Conservation (phyloP, 2,888 invertebrate genomes). For the Leptarthrus brevirostris region DNA sequence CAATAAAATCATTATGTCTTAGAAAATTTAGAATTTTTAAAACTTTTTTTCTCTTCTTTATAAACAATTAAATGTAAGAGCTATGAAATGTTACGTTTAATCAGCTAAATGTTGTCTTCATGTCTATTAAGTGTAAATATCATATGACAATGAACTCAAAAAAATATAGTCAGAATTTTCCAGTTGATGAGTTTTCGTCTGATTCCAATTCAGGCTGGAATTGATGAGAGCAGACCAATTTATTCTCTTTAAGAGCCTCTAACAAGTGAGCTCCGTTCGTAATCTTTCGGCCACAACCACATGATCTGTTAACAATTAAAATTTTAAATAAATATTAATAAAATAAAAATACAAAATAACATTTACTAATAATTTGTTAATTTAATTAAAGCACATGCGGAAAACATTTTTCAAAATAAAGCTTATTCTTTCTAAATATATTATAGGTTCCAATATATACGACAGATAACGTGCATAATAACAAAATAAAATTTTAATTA, state of each 20-base stretch:
- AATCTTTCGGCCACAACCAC: slow-evolving; percentile 31
- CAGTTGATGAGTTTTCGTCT: background rate
- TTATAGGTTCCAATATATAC: too few relatives aligned
- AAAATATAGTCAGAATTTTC: background rate
- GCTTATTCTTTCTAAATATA: too few relatives aligned
- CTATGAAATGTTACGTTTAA: slow-evolving; percentile 34
- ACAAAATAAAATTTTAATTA: too few relatives aligned
- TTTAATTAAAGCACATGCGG: too few relatives aligned
- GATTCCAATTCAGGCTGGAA: background rate
- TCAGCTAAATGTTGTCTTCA: slow-evolving; percentile 17
- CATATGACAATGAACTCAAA: background rate
- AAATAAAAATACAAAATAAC: too few relatives aligned
- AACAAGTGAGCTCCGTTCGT: slow-evolving; percentile 34
- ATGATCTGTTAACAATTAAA: background rate
- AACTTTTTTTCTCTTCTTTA: background rate
- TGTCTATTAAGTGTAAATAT: background rate
- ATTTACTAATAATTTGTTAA: too few relatives aligned
- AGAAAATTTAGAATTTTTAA: slow-evolving; percentile 42
- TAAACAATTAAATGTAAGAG: slow-evolving; percentile 15
- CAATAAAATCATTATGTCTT: slow-evolving; percentile 24
- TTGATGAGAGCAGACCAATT: background rate
- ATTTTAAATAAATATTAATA: too few relatives aligned
- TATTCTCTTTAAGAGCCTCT: background rate
- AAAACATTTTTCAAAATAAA: too few relatives aligned
- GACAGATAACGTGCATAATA: too few relatives aligned